A percentile compares a stretch with the other conserved stretches of the same genome.
Evolutionary conservation across 1,140 invertebrate species (phyloP).

Genomic region (Kradibia gibbosae): DNA sequence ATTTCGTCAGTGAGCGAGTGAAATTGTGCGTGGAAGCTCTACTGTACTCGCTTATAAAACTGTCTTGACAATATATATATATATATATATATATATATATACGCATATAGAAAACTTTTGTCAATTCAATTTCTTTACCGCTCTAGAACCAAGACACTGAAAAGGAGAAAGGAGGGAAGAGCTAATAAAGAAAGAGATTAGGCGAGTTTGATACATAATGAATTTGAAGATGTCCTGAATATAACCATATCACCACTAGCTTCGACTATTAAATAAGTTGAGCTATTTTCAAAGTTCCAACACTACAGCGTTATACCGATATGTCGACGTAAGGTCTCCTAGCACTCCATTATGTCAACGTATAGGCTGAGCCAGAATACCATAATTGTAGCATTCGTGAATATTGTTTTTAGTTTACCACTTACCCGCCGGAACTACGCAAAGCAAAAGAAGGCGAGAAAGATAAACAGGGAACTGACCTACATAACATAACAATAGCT

Average conservation of each 20-base stretch:
- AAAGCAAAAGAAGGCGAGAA: neutral
- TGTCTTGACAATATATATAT: constrained; percentile 29
- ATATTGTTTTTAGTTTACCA: neutral
- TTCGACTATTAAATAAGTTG: constrained; percentile 61
- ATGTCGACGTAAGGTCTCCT: constrained; percentile 49
- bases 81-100: neutral
- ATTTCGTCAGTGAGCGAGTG: neutral
- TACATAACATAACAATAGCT: constrained; percentile 58
- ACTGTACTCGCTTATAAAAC: constrained; percentile 29
- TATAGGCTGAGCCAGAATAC: neutral
- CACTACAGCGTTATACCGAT: constrained; percentile 2
- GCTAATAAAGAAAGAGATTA: neutral
- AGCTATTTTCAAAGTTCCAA: constrained; percentile 15
- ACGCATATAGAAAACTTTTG: constrained; percentile 15
- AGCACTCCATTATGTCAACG: neutral
- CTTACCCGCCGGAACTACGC: constrained; percentile 40
- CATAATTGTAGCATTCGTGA: neutral
- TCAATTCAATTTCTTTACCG: constrained; percentile 7
- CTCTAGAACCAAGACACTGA: neutral
- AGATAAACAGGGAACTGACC: constrained; percentile 48
- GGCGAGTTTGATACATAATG: neutral
- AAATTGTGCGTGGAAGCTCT: neutral
- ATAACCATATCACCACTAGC: constrained; percentile 30
- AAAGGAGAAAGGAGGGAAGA: neutral
- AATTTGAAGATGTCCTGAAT: neutral